These are phyloP conservation scores for Pipistrellus pygmaeus DNA, from an alignment of 2,797 vertebrate species.

Conservation along the genomic window DNA sequence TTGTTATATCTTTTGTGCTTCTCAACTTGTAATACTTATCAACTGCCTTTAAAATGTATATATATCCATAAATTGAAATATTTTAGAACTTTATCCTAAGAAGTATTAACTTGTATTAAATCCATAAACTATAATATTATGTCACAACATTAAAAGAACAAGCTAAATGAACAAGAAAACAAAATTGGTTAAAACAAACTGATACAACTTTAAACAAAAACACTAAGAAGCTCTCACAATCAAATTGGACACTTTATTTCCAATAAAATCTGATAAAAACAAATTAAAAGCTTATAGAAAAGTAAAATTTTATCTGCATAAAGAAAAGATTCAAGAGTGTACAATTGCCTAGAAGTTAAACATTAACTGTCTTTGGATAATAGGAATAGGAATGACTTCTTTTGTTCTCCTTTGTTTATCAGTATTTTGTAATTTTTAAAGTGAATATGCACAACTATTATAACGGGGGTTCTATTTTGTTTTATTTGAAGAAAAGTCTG, in stretches of 20 bases:
- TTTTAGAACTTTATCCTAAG: slow-evolving; percentile 24
- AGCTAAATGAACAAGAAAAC: slow-evolving; percentile 38
- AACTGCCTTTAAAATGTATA: neutral
- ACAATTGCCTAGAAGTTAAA: slow-evolving; percentile 24
- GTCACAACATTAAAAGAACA: neutral
- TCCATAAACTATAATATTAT: neutral
- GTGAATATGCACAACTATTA: neutral
- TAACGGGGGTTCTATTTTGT: neutral
- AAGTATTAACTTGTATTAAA: neutral
- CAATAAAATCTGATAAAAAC: slow-evolving; percentile 13
- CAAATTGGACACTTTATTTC: neutral
- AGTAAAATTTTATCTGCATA: slow-evolving; percentile 1
- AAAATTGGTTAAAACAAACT: slow-evolving; percentile 22
- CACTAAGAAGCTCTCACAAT: neutral
- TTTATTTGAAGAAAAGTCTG: slow-evolving; percentile 42
- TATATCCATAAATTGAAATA: neutral
- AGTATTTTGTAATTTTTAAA: slow-evolving; percentile 20
- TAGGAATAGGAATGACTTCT: neutral
- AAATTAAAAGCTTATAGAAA: neutral
- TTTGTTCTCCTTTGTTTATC: slow-evolving; percentile 4
- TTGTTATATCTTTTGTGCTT: neutral
- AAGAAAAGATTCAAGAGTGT: neutral
- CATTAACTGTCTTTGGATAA: neutral
- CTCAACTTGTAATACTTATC: neutral
- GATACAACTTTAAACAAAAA: neutral